Evolutionary conservation across 2,797 vertebrate genomes (phyloP).

Genomic region (Acrossocheilus fasciatus): DNA sequence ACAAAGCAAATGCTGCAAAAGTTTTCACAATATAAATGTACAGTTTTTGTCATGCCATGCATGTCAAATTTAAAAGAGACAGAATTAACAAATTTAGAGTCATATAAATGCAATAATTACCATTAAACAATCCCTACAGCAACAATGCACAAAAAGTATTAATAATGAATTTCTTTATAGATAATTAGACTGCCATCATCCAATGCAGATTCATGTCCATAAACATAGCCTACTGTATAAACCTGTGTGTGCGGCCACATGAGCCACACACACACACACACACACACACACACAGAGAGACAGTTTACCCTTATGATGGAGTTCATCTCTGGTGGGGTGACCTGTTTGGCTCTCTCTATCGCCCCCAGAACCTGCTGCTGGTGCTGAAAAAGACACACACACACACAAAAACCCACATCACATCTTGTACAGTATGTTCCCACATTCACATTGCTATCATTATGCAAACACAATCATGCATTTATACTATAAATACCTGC

Average conservation of each 20-base stretch:
- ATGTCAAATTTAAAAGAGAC: not conserved
- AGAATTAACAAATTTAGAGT: constrained; percentile 18
- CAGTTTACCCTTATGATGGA: constrained; percentile 95
- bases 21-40: not conserved
- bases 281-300: not conserved
- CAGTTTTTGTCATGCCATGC: not conserved
- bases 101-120: constrained; percentile 24
- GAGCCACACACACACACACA: not conserved
- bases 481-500: not conserved
- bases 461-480: not conserved
- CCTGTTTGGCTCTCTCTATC: constrained; percentile 97
- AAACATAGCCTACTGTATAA: not conserved
- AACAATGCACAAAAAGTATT: not conserved
- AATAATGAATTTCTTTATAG: not conserved
- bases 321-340: constrained; percentile 97
- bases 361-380: constrained; percentile 98
- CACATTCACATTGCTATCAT: not conserved
- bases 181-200: not conserved
- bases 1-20: not conserved
- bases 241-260: not conserved
- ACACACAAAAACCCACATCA: not conserved
- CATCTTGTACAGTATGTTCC: not conserved
- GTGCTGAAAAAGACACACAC: constrained; percentile 80
- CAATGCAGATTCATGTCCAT: not conserved
- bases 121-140: not conserved